phyloP scores from a whole-genome alignment of 2,888 invertebrate species.

The Mythimna pallens region DNA sequence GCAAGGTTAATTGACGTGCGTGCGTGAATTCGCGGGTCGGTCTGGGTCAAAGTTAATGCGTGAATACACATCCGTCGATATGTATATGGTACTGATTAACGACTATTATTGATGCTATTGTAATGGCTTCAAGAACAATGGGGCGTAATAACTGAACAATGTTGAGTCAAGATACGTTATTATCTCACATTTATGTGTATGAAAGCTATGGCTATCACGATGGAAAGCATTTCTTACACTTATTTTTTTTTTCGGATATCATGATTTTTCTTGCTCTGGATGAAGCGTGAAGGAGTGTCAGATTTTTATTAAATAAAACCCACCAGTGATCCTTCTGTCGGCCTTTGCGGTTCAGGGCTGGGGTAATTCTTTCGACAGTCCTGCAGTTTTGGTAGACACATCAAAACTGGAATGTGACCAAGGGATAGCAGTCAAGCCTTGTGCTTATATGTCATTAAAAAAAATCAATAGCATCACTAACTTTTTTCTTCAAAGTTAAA shows the following conservation, averaged over 20 bases:
- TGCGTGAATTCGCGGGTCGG: constrained; percentile 64
- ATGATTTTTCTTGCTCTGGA: too few relatives aligned
- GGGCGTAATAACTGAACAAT: constrained; percentile 55
- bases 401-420: constrained; percentile 5
- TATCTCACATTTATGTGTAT: constrained; percentile 41
- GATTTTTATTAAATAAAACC: too few relatives aligned
- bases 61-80: constrained; percentile 42
- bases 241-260: too few relatives aligned
- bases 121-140: constrained; percentile 62
- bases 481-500: neutral
- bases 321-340: too few relatives aligned
- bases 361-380: too few relatives aligned
- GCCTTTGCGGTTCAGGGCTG: too few relatives aligned
- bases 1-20: constrained; percentile 69
- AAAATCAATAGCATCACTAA: neutral
- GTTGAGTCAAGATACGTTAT: constrained; percentile 42
- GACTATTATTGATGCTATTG: constrained; percentile 63
- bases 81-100: constrained; percentile 48
- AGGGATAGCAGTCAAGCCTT: too few relatives aligned
- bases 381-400: too few relatives aligned
- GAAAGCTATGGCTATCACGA: constrained; percentile 27
- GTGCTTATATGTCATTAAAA: too few relatives aligned
- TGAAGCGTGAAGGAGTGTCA: too few relatives aligned
- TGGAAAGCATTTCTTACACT: constrained; percentile 45
- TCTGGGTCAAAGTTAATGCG: constrained; percentile 70